A percentile compares a stretch with the other conserved stretches of the same genome.
phyloP scores from a whole-genome alignment of 1,140 invertebrate species.

The Dreissena polymorpha region DNA sequence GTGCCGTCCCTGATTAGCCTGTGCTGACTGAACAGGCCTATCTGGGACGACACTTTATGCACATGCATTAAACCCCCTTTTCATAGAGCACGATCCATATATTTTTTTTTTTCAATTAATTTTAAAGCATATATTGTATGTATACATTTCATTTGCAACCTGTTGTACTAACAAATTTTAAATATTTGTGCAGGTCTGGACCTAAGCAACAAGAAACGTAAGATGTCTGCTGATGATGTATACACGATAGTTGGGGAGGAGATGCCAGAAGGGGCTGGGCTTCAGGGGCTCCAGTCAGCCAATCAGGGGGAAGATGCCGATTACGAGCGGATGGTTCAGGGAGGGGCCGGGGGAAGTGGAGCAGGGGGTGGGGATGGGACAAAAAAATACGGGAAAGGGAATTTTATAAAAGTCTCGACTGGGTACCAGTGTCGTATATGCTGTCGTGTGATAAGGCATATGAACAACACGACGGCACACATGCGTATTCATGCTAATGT shows the following conservation, averaged over 20 bases:
- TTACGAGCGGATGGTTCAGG: conserved; percentile 29
- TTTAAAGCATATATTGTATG: too few relatives aligned
- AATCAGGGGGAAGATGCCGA: conserved; percentile 51
- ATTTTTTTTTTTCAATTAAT: too few relatives aligned
- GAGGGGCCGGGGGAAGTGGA: not conserved
- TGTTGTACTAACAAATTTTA: too few relatives aligned
- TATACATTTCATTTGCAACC: too few relatives aligned
- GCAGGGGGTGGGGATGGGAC: conserved; percentile 1
- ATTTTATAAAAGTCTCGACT: conserved; percentile 54
- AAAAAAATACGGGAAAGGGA: conserved; percentile 55
- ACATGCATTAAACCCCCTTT: too few relatives aligned
- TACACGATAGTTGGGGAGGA: conserved; percentile 23
- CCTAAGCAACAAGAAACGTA: conserved; percentile 52
- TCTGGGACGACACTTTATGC: too few relatives aligned
- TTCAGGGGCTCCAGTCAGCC: conserved; percentile 10
- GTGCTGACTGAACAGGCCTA: too few relatives aligned
- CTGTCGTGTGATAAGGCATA: conserved; percentile 48
- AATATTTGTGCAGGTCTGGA: too few relatives aligned
- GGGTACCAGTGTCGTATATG: conserved; percentile 56
- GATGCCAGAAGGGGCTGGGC: not conserved
- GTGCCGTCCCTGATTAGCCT: too few relatives aligned
- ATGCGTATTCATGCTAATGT: conserved; percentile 55
- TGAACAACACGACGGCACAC: conserved; percentile 53
- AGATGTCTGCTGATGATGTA: conserved; percentile 53
- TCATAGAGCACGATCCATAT: too few relatives aligned